Percentiles rank a stretch among this genome's conserved stretches.
phyloP scores from a whole-genome alignment of 2,888 invertebrate genomes.

The Bembecia ichneumoniformis region DNA sequence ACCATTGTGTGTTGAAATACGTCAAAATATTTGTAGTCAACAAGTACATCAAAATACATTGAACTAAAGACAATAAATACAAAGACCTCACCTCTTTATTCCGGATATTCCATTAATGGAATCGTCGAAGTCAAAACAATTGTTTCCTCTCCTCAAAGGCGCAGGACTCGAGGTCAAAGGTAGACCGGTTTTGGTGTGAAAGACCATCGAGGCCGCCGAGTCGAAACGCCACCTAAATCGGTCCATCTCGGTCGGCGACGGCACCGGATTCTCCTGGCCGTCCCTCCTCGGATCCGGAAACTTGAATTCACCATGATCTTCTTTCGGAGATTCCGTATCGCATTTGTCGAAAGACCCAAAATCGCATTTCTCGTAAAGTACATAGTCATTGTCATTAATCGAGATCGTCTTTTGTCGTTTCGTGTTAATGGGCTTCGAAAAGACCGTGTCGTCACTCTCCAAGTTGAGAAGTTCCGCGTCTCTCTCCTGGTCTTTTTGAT shows the following conservation, averaged over 20 bases:
- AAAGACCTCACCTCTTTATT: slow-evolving; percentile 79
- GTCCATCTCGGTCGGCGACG: slow-evolving; percentile 80
- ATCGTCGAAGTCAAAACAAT: slow-evolving; percentile 88
- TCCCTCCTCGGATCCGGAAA: slow-evolving; percentile 33
- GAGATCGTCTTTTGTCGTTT: slow-evolving; percentile 57
- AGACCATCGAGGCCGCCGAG: slow-evolving; percentile 86
- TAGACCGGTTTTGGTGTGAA: slow-evolving; percentile 84
- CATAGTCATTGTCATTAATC: slow-evolving; percentile 47
- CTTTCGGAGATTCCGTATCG: slow-evolving; percentile 37
- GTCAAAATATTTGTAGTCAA: neutral
- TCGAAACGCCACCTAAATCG: slow-evolving; percentile 81
- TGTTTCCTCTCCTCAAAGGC: slow-evolving; percentile 81
- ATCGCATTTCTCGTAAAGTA: slow-evolving; percentile 53
- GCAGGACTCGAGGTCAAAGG: slow-evolving; percentile 91
- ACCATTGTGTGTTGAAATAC: no score
- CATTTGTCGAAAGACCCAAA: slow-evolving; percentile 53
- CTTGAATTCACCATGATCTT: slow-evolving; percentile 27
- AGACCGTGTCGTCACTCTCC: slow-evolving; percentile 49
- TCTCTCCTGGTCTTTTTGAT: slow-evolving; percentile 22
- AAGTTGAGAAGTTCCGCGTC: slow-evolving; percentile 29
- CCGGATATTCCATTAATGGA: slow-evolving; percentile 83
- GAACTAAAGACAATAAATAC: neutral
- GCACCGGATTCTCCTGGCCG: slow-evolving; percentile 61
- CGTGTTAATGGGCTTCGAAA: slow-evolving; percentile 35
- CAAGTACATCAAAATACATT: neutral